phyloP scores from a whole-genome alignment of 2,797 vertebrate genomes.

The Scleropages formosus region DNA sequence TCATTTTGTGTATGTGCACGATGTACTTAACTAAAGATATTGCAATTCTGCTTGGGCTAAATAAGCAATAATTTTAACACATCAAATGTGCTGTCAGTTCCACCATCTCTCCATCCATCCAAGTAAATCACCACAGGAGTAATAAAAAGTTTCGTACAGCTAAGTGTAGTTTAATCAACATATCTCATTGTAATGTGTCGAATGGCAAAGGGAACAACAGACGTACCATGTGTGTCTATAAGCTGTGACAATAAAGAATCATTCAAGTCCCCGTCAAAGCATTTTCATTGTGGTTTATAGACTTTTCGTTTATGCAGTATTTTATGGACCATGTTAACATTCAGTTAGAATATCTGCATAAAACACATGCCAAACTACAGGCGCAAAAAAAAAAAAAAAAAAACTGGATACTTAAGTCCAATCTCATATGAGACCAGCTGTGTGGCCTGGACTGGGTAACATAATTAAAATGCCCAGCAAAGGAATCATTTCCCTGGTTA shows the following conservation, averaged over 20 bases:
- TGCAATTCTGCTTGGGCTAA: constrained; percentile 18
- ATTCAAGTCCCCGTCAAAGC: too few species aligned
- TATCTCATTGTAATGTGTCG: not conserved
- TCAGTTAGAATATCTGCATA: not conserved
- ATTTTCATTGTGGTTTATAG: too few species aligned
- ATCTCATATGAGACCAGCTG: too few species aligned
- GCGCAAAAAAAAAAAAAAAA: too few species aligned
- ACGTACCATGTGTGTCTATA: too few species aligned
- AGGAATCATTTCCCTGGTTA: too few species aligned
- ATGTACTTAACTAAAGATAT: constrained; percentile 30
- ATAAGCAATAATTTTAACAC: constrained; percentile 24
- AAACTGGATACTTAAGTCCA: too few species aligned
- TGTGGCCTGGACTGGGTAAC: too few species aligned
- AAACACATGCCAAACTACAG: too few species aligned
- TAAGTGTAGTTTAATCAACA: constrained; percentile 24
- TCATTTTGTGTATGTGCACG: constrained; percentile 15
- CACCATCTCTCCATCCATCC: not conserved
- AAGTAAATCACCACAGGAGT: constrained; percentile 23
- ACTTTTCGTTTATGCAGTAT: not conserved
- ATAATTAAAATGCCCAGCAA: too few species aligned
- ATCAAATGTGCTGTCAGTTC: constrained; percentile 2
- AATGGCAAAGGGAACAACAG: not conserved
- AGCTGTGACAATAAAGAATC: too few species aligned
- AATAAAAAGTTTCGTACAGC: constrained; percentile 22
- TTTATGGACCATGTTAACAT: not conserved